These are phyloP conservation scores for Drosophila gaucha DNA, from an alignment of 2,888 invertebrate genomes.

Conservation along the genomic window DNA sequence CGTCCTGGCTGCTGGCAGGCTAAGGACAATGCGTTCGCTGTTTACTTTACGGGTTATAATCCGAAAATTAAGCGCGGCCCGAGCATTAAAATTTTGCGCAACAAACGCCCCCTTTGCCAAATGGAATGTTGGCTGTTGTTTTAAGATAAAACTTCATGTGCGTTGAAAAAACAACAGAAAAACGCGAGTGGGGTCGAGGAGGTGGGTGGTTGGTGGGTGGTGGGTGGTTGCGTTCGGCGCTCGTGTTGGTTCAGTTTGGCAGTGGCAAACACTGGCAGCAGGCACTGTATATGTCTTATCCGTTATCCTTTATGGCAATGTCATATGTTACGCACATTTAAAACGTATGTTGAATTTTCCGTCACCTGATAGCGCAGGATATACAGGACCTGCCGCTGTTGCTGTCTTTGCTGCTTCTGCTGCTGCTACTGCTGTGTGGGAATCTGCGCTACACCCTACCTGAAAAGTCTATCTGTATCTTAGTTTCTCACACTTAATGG, in stretches of 20 bases:
- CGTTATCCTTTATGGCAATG: conserved; percentile 68
- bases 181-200: conserved; percentile 16
- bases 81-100: conserved; percentile 73
- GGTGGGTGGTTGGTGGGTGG: neutral
- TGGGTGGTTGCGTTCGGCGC: neutral
- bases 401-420: conserved; percentile 9
- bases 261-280: conserved; percentile 25
- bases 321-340: conserved; percentile 84
- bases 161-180: conserved; percentile 68
- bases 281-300: conserved; percentile 56
- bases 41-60: conserved; percentile 80
- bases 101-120: conserved; percentile 1
- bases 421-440: conserved; percentile 56
- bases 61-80: conserved; percentile 79
- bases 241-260: conserved; percentile 24
- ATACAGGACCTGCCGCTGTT: conserved; percentile 14
- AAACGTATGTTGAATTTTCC: conserved; percentile 82
- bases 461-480: conserved; percentile 21
- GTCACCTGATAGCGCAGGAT: conserved; percentile 58
- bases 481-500: conserved; percentile 64
- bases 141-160: conserved; percentile 78
- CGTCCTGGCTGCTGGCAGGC: conserved; percentile 36
- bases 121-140: conserved; percentile 72
- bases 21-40: conserved; percentile 65
- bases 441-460: conserved; percentile 52